These are phyloP conservation scores for Lycodopsis pacificus DNA, from an alignment of 2,797 vertebrate species.

Conservation along the genomic window DNA sequence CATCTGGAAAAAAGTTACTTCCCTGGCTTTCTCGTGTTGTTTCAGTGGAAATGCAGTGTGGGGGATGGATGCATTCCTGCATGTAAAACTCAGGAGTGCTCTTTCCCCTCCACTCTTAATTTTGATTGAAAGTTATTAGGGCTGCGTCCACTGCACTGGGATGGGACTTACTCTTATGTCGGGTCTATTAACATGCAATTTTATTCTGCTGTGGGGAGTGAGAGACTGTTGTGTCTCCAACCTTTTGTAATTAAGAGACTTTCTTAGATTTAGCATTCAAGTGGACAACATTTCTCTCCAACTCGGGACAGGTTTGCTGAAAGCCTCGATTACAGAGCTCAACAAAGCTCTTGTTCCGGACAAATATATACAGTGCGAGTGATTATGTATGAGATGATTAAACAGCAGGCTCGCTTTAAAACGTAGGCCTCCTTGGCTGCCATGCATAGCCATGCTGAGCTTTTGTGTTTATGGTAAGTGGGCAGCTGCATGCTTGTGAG, in stretches of 20 bases:
- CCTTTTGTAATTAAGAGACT: constrained; percentile 68
- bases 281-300: constrained; percentile 68
- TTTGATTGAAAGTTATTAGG: constrained; percentile 36
- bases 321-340: constrained; percentile 74
- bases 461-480: constrained; percentile 88
- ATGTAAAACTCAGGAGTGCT: constrained; percentile 29
- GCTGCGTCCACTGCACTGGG: constrained; percentile 18
- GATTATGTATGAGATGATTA: constrained; percentile 84
- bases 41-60: constrained; percentile 24
- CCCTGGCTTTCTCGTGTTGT: constrained; percentile 25
- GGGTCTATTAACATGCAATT: constrained; percentile 44
- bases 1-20: background rate
- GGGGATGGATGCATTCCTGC: constrained; percentile 51
- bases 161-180: constrained; percentile 44
- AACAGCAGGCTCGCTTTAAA: constrained; percentile 80
- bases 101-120: constrained; percentile 11
- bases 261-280: constrained; percentile 67
- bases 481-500: constrained; percentile 85
- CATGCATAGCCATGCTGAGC: constrained; percentile 81
- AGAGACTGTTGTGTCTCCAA: constrained; percentile 56
- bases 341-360: constrained; percentile 75
- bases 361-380: constrained; percentile 80
- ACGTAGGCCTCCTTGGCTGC: constrained; percentile 79
- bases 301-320: constrained; percentile 72
- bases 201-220: constrained; percentile 38